Conservation (phyloP, 2,797 vertebrate genomes). For the Pipistrellus kuhlii region DNA sequence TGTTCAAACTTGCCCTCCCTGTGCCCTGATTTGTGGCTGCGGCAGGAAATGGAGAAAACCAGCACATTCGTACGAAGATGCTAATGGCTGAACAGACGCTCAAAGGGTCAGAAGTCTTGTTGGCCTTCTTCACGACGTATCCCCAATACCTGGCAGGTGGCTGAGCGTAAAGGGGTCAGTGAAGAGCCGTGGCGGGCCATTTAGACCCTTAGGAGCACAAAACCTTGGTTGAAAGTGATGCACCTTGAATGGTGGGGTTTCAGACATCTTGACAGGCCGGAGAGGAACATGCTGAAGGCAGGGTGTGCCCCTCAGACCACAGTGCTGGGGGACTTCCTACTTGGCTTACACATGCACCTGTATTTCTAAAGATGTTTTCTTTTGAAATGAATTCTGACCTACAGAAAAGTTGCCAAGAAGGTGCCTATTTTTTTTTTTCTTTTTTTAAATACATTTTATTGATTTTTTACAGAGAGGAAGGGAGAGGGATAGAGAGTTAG, state of each 20-base stretch:
- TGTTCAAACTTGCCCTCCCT: background rate
- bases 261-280: background rate
- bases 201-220: background rate
- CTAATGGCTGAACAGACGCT: background rate
- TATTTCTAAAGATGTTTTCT: background rate
- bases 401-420: background rate
- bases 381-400: conserved; percentile 21
- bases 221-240: background rate
- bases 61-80: background rate
- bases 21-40: background rate
- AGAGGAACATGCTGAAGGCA: background rate
- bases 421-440: background rate
- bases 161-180: background rate
- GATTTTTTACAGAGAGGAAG: no score
- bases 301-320: background rate
- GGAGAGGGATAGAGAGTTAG: no score
- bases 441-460: no score
- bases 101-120: background rate
- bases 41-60: background rate
- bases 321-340: background rate
- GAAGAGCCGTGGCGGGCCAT: background rate
- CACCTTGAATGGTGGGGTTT: background rate
- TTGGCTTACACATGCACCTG: background rate
- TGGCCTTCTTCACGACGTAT: background rate
- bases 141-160: background rate